Percentiles rank a stretch among this genome's conserved stretches.
Conservation (phyloP, 2,113 vertebrate species). For the Etheostoma spectabile region DNA sequence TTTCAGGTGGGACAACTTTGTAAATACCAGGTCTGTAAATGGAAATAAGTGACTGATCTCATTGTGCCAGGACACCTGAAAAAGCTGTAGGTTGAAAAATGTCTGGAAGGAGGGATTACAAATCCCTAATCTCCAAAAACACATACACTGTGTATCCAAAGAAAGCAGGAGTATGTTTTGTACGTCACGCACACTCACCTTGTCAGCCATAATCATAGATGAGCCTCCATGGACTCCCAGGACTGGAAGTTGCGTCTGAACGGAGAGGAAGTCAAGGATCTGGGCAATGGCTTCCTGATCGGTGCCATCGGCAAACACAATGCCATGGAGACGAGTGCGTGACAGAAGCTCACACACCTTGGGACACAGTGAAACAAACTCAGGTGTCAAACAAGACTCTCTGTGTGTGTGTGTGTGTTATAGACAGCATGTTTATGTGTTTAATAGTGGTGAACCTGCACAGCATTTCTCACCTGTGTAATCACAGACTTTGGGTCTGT, state of each 20-base stretch:
- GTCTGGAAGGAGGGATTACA: slow-evolving; percentile 23
- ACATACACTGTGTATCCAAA: slow-evolving; percentile 13
- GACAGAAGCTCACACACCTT: slow-evolving; percentile 96
- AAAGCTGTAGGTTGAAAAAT: background rate
- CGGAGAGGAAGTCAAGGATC: slow-evolving; percentile 99
- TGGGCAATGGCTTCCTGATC: slow-evolving; percentile 98
- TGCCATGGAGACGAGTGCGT: slow-evolving; percentile 94
- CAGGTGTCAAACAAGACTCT: slow-evolving; percentile 6
- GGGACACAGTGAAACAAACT: slow-evolving; percentile 54
- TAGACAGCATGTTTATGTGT: background rate
- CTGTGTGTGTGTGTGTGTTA: slow-evolving; percentile 3
- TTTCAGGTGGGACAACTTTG: slow-evolving; percentile 12
- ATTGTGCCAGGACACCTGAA: slow-evolving; percentile 27
- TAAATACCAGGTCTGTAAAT: slow-evolving; percentile 21
- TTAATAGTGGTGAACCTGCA: background rate
- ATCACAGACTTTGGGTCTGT: slow-evolving; percentile 91
- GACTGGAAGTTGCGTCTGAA: slow-evolving; percentile 95
- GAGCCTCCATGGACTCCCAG: slow-evolving; percentile 96
- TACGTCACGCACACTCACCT: slow-evolving; percentile 86
- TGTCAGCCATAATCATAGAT: slow-evolving; percentile 99
- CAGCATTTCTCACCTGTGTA: slow-evolving; percentile 71
- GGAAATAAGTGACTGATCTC: slow-evolving; percentile 14
- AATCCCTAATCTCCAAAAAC: slow-evolving; percentile 20
- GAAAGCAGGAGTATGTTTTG: background rate
- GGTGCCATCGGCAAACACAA: slow-evolving; percentile 96